A percentile compares a stretch with the other conserved stretches of the same genome.
phyloP scores from a whole-genome alignment of 2,888 invertebrate species.

The Clusia tigrina region DNA sequence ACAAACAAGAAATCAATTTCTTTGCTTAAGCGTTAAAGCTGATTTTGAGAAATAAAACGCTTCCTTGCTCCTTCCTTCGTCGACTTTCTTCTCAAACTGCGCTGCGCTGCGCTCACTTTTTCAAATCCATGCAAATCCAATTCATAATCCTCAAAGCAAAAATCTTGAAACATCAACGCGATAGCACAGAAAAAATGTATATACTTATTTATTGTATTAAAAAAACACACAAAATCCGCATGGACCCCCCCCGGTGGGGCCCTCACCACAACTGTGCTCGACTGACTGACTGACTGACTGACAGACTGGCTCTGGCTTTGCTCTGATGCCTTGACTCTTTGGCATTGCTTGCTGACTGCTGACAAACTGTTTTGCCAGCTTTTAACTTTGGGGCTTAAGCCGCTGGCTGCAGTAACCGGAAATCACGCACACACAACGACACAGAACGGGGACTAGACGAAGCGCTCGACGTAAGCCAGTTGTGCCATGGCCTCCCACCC shows the following conservation, averaged over 20 bases:
- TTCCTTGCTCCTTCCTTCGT: neutral
- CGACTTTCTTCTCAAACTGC: no score
- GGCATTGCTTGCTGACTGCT: no score
- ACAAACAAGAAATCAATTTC: conserved; percentile 5
- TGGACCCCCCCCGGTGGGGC: no score
- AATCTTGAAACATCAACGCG: conserved; percentile 14
- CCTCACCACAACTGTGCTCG: neutral
- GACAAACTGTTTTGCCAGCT: neutral
- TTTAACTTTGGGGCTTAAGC: neutral
- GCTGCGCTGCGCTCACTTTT: neutral
- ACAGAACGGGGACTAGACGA: neutral
- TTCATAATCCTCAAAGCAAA: conserved; percentile 27
- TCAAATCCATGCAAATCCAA: conserved; percentile 31
- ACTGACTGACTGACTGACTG: neutral
- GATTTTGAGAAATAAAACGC: neutral
- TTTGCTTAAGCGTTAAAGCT: neutral
- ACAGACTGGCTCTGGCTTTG: neutral
- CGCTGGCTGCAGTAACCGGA: neutral
- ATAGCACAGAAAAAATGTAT: neutral
- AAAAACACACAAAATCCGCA: no score
- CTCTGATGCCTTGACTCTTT: neutral
- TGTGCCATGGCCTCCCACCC: neutral
- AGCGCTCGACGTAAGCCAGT: no score
- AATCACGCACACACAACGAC: neutral
- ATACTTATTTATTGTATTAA: no score